A percentile compares a stretch with the other conserved stretches of the same genome.
phyloP scores from a whole-genome alignment of 23 tunicate genomes.

The Corella eumyota region DNA sequence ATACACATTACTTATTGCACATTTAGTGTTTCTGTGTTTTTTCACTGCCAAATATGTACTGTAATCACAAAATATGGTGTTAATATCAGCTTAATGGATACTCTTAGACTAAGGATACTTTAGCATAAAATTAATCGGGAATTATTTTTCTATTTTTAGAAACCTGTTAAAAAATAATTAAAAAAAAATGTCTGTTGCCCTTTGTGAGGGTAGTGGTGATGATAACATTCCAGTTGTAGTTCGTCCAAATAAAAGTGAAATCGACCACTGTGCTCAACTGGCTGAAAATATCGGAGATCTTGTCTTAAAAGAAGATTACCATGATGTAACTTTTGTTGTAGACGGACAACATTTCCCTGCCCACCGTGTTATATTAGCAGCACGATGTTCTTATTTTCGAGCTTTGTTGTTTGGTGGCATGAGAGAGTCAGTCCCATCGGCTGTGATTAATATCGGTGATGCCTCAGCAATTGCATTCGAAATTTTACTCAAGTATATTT shows the following conservation, averaged over 20 bases:
- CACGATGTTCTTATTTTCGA: constrained; percentile 82
- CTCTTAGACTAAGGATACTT: too few relatives aligned
- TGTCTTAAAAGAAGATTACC: constrained; percentile 44
- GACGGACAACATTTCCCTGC: constrained; percentile 60
- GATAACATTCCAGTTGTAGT: not conserved
- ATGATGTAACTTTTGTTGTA: constrained; percentile 85
- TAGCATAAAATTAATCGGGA: too few relatives aligned
- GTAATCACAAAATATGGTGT: too few relatives aligned
- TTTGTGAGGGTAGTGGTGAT: constrained; percentile 24
- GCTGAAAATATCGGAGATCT: constrained; percentile 60
- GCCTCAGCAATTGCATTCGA: constrained; percentile 75
- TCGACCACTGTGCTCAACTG: constrained; percentile 63
- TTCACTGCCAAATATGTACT: too few relatives aligned
- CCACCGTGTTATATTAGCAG: constrained; percentile 82
- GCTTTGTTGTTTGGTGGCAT: constrained; percentile 94
- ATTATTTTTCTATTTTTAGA: too few relatives aligned
- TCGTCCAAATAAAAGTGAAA: constrained; percentile 9
- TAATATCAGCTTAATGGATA: too few relatives aligned
- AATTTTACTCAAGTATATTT: constrained; percentile 60
- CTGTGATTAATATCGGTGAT: constrained; percentile 44
- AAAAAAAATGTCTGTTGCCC: constrained; percentile 45
- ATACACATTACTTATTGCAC: too few relatives aligned
- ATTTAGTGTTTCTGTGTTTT: too few relatives aligned
- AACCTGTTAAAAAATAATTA: not conserved
- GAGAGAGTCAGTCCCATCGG: constrained; percentile 55